Evolutionary conservation across 2,113 vertebrate genomes (phyloP).

Genomic region (Oncorhynchus tshawytscha): DNA sequence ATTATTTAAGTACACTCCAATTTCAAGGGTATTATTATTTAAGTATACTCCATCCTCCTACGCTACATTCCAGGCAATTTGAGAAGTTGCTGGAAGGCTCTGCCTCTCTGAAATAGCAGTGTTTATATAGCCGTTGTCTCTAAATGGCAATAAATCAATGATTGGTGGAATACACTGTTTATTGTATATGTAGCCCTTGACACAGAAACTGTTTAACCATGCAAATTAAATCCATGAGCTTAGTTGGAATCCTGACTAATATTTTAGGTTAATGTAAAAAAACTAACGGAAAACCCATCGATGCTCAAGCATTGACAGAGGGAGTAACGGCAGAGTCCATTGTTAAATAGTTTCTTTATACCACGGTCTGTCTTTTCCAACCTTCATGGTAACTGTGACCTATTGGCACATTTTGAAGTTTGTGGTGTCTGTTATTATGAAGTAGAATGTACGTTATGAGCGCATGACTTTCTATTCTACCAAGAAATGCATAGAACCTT

Average conservation of each 20-base stretch:
- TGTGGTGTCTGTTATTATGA: neutral
- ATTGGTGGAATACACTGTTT: conserved; percentile 22
- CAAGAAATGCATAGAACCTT: too few relatives aligned
- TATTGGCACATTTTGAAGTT: conserved; percentile 22
- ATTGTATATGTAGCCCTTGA: conserved; percentile 42
- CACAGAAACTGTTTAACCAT: conserved; percentile 41
- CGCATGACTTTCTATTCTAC: too few relatives aligned
- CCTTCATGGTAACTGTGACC: conserved; percentile 50
- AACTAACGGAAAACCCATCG: conserved; percentile 52
- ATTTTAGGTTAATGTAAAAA: conserved; percentile 55
- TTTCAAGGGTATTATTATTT: too few relatives aligned
- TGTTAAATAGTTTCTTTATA: conserved; percentile 51
- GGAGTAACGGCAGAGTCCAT: conserved; percentile 37
- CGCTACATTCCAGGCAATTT: neutral
- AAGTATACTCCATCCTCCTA: neutral
- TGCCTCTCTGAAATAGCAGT: conserved; percentile 7
- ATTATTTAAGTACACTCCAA: too few relatives aligned
- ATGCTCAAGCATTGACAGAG: conserved; percentile 33
- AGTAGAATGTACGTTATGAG: too few relatives aligned
- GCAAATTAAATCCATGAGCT: conserved; percentile 31
- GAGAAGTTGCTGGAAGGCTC: neutral
- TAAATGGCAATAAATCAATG: conserved; percentile 43
- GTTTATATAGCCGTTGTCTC: conserved; percentile 25
- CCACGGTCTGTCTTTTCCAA: conserved; percentile 45
- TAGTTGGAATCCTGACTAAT: conserved; percentile 33